These are phyloP conservation scores for Harmothoe impar DNA, from an alignment of 2,888 invertebrate species.

Conservation along the genomic window DNA sequence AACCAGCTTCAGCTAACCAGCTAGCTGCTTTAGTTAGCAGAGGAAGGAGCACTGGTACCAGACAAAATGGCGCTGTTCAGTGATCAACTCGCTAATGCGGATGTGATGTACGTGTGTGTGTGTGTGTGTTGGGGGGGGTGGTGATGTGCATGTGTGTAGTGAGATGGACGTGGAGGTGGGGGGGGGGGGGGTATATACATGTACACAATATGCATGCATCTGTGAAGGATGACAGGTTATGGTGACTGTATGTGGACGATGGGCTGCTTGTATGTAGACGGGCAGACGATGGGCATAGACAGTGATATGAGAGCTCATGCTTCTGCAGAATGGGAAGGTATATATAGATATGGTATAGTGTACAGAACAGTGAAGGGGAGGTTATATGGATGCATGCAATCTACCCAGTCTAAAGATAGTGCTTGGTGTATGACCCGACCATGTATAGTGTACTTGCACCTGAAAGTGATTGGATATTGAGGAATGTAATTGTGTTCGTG, in stretches of 20 bases:
- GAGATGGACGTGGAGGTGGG: neutral
- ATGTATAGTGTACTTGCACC: too few relatives aligned
- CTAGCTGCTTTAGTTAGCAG: too few relatives aligned
- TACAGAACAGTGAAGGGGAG: neutral
- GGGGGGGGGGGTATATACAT: neutral
- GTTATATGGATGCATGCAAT: neutral
- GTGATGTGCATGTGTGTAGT: neutral
- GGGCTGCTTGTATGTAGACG: neutral
- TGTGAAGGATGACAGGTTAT: neutral
- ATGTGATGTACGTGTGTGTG: neutral
- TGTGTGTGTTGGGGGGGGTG: neutral
- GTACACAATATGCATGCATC: neutral
- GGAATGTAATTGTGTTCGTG: too few relatives aligned
- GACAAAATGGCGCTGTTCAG: too few relatives aligned
- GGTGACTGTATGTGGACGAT: neutral
- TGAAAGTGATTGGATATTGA: too few relatives aligned
- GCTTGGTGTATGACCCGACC: neutral
- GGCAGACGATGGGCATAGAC: neutral
- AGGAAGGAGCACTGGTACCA: too few relatives aligned
- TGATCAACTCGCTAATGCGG: too few relatives aligned
- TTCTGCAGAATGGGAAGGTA: neutral
- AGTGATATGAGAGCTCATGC: neutral
- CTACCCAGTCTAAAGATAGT: neutral
- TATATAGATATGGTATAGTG: neutral
- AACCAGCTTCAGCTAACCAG: too few relatives aligned